Conservation (phyloP, 1,140 invertebrate species). For the Drosophila pachea region DNA sequence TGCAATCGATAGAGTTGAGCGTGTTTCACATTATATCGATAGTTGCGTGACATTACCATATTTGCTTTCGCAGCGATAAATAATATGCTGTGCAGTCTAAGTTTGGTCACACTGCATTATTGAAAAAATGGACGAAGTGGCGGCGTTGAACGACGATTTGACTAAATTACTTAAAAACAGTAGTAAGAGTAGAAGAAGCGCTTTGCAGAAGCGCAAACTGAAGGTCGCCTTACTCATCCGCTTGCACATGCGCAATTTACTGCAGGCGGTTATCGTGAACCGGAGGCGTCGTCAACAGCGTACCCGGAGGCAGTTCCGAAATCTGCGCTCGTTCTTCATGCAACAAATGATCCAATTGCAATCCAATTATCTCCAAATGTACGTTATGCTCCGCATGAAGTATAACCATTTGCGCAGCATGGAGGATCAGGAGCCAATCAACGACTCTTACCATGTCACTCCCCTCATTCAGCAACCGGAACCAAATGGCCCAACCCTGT, state of each 20-base stretch:
- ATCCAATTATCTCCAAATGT: constrained; percentile 55
- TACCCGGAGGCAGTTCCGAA: constrained; percentile 26
- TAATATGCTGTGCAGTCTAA: background rate
- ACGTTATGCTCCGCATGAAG: constrained; percentile 52
- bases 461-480: no score
- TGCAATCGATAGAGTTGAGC: background rate
- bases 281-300: constrained; percentile 54
- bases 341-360: constrained; percentile 64
- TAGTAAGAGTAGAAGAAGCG: background rate
- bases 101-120: constrained; percentile 3
- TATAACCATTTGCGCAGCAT: constrained; percentile 22
- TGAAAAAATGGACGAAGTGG: constrained; percentile 54
- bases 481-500: constrained; percentile 3
- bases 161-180: constrained; percentile 24
- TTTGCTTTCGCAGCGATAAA: background rate
- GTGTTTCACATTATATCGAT: background rate
- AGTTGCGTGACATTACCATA: background rate
- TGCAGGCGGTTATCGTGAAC: constrained; percentile 43
- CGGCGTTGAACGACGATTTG: constrained; percentile 46
- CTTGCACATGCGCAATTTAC: constrained; percentile 53
- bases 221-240: constrained; percentile 46
- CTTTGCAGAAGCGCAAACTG: constrained; percentile 28
- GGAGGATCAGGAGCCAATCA: constrained; percentile 10
- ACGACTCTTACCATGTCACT: no score
- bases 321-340: constrained; percentile 57